Evolutionary conservation across 2,797 vertebrate genomes (phyloP), one percentile per base, ranked within the genome.

Genomic region (Liparis tanakae): DNA sequence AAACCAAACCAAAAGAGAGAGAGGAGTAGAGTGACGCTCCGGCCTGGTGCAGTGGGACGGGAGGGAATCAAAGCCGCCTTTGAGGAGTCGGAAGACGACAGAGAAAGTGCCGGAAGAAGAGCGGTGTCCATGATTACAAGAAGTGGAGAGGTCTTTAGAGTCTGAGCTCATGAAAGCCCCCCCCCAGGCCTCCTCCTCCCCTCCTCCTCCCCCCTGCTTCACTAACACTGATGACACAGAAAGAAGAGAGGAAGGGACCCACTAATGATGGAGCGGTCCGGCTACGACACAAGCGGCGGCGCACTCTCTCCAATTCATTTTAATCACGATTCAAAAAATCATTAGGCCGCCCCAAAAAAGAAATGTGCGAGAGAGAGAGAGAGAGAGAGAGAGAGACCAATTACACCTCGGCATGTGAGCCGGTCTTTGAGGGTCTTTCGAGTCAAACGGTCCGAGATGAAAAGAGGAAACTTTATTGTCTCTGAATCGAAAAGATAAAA

Each of bases 81-180:
- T 92, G 91, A 94, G 92, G 90, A 89, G 81, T 81, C 81, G 80
- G 78, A 89, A 87, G 91, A 92, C 88, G 91, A 88, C 90, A 90
- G 84, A 82, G 73, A 83, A 91, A 89, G 82, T 82, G 83, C 88
- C 83, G 25, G 25, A 30, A 56, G 72, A 90, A 92, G 87, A 93
- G 91, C 87, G 85, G 84, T 92, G 92, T 91, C 91, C 93, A 94
- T 95, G 94, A 95, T 95, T 95, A 94, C 87, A 94, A 94, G 93
- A 93, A 92, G 89, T 74, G 80, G 89, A 85, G 86, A 88, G 92
- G 86, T 84, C 88, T 94, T 93, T 30, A 91, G 91, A 94, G 92
- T 88, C 87, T 90, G 76, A 67, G 77, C 75, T 92, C 91, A 91
- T 91, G 89, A 94, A 93, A 94, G 91, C 79, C 88, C 82, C 88